Conservation (phyloP, 2,797 vertebrate species). For the Morus bassanus region DNA sequence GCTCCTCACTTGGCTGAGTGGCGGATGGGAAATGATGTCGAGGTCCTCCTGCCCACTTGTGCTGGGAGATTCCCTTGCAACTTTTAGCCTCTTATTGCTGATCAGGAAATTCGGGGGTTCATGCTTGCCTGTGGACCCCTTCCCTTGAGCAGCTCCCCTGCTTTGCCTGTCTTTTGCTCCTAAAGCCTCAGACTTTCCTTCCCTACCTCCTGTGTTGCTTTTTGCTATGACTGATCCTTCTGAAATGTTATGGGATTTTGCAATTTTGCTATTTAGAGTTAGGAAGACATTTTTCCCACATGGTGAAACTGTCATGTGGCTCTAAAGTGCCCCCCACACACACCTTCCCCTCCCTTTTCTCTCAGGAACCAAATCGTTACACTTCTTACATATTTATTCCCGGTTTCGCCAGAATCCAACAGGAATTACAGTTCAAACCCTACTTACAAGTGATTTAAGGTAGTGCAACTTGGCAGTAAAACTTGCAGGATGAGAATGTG, state of each 20-base stretch:
- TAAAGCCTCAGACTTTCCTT: not conserved
- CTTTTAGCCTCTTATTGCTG: not conserved
- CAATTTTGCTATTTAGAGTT: slow-evolving; percentile 2
- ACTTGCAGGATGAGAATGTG: not conserved
- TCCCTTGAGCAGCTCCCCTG: not conserved
- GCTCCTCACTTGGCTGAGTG: not conserved
- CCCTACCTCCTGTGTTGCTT: not conserved
- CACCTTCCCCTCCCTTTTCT: not conserved
- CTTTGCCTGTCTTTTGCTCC: not conserved
- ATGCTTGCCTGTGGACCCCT: not conserved
- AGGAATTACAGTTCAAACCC: not conserved
- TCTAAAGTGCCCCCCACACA: not conserved
- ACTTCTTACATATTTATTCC: not conserved
- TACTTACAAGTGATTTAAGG: slow-evolving; percentile 16
- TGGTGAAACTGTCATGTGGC: not conserved
- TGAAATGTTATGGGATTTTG: not conserved
- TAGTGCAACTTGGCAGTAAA: slow-evolving; percentile 18
- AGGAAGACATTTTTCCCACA: slow-evolving; percentile 3
- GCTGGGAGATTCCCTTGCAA: not conserved
- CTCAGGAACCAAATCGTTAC: not conserved
- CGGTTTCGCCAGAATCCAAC: not conserved
- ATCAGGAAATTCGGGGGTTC: not conserved
- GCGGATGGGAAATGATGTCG: not conserved
- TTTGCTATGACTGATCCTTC: not conserved
- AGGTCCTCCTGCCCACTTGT: not conserved